These are phyloP conservation scores for Andrena cerasifolii DNA, from an alignment of 1,140 invertebrate genomes.

Conservation along the genomic window DNA sequence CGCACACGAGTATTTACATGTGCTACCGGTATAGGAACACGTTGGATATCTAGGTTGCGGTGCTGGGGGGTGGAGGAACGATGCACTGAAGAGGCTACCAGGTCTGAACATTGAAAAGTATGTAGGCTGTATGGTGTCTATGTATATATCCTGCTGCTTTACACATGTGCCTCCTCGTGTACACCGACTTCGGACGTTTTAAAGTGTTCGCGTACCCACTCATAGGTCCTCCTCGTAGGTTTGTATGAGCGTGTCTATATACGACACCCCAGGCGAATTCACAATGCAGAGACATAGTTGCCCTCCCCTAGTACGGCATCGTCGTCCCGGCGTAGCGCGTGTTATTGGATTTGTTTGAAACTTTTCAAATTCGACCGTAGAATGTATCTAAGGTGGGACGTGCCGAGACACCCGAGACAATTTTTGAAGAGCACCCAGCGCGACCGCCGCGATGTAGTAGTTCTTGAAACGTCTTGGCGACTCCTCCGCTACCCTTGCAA, in stretches of 20 bases:
- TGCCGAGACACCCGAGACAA: slow-evolving; percentile 40
- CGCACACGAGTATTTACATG: slow-evolving; percentile 49
- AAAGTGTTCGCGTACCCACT: slow-evolving; percentile 16
- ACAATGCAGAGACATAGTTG: slow-evolving; percentile 54
- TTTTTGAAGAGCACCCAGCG: slow-evolving; percentile 11
- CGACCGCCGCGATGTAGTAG: neutral
- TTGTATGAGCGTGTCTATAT: slow-evolving; percentile 36
- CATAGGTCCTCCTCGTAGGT: slow-evolving; percentile 39
- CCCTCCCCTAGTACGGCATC: neutral
- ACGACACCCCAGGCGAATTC: slow-evolving; percentile 51
- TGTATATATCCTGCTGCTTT: slow-evolving; percentile 7
- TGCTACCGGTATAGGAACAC: slow-evolving; percentile 37
- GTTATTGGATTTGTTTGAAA: slow-evolving; percentile 73
- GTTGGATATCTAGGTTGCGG: slow-evolving; percentile 4
- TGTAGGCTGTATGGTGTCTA: slow-evolving; percentile 15
- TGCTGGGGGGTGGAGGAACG: neutral
- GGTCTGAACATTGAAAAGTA: slow-evolving; percentile 58
- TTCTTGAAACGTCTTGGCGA: neutral
- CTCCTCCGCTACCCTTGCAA: neutral
- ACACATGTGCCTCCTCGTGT: neutral
- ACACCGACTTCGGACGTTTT: neutral
- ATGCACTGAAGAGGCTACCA: slow-evolving; percentile 25
- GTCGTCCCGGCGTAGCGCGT: slow-evolving; percentile 39
- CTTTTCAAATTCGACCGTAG: slow-evolving; percentile 64
- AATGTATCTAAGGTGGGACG: slow-evolving; percentile 40